Evolutionary conservation across 2,797 vertebrate genomes (phyloP).

Genomic region (Neomorphus geoffroyi): DNA sequence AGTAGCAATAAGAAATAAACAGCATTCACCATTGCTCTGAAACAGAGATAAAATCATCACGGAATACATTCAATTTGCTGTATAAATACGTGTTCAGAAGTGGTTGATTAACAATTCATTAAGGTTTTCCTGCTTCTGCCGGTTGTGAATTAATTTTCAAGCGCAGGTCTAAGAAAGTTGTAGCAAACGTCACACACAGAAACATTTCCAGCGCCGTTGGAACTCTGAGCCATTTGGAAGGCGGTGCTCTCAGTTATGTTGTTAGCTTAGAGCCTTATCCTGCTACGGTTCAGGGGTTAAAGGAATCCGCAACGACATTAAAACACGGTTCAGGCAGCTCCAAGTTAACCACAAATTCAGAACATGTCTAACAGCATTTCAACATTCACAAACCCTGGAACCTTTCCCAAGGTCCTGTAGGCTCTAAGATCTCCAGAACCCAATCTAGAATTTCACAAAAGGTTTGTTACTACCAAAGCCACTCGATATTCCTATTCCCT

Average conservation of each 20-base stretch:
- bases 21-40: neutral
- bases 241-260: neutral
- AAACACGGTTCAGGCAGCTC: conserved; percentile 43
- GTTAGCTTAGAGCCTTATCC: conserved; percentile 25
- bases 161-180: neutral
- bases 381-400: conserved; percentile 23
- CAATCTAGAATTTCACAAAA: neutral
- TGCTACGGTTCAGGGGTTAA: conserved; percentile 58
- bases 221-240: neutral
- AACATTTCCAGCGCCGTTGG: neutral
- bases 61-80: neutral
- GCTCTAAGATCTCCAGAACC: neutral
- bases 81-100: neutral
- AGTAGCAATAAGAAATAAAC: neutral
- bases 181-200: neutral
- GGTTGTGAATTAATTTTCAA: neutral
- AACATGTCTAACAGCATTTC: conserved; percentile 52
- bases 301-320: conserved; percentile 21
- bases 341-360: conserved; percentile 61
- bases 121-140: neutral
- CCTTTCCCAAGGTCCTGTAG: conserved; percentile 30
- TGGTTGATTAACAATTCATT: conserved; percentile 1
- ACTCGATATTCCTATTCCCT: neutral
- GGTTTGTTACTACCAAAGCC: neutral
- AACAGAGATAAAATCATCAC: neutral